Evolutionary conservation across 2,113 vertebrate species (phyloP).

Genomic region (Salvelinus fontinalis): DNA sequence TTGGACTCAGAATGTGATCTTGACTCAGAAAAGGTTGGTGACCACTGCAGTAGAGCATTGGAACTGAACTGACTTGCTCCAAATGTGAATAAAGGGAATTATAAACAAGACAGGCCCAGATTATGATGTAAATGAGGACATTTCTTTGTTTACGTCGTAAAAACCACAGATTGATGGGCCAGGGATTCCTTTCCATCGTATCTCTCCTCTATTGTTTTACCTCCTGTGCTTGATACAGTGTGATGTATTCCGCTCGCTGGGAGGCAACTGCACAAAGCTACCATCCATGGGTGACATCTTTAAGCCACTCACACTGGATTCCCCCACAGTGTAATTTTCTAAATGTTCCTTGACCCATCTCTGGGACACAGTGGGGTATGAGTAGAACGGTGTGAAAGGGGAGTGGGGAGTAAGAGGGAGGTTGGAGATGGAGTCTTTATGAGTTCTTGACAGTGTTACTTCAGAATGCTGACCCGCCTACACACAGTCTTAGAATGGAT

Average conservation of each 20-base stretch:
- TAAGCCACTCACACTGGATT: slow-evolving; percentile 29
- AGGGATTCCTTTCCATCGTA: slow-evolving; percentile 10
- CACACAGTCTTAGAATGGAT: slow-evolving; percentile 63
- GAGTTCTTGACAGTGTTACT: slow-evolving; percentile 48
- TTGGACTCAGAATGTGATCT: too few relatives aligned
- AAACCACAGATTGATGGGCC: slow-evolving; percentile 26
- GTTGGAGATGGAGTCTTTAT: slow-evolving; percentile 51
- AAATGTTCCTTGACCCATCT: slow-evolving; percentile 39
- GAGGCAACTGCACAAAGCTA: slow-evolving; percentile 35
- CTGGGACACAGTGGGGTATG: slow-evolving; percentile 8
- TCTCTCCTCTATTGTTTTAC: slow-evolving; percentile 40
- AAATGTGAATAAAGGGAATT: slow-evolving; percentile 49
- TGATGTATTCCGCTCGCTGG: slow-evolving; percentile 42
- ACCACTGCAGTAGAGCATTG: too few relatives aligned
- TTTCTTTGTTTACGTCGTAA: slow-evolving; percentile 54
- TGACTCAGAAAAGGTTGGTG: too few relatives aligned
- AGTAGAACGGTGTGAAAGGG: slow-evolving; percentile 12
- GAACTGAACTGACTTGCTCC: background rate
- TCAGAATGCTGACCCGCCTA: slow-evolving; percentile 60
- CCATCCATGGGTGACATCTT: slow-evolving; percentile 25
- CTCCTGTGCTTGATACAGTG: slow-evolving; percentile 49
- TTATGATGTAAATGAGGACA: slow-evolving; percentile 64
- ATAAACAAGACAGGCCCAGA: slow-evolving; percentile 34
- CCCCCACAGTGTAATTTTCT: slow-evolving; percentile 39
- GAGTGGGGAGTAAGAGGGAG: slow-evolving; percentile 22